Conservation (phyloP, 1,140 invertebrate species). For the Bombus pyrosoma region DNA sequence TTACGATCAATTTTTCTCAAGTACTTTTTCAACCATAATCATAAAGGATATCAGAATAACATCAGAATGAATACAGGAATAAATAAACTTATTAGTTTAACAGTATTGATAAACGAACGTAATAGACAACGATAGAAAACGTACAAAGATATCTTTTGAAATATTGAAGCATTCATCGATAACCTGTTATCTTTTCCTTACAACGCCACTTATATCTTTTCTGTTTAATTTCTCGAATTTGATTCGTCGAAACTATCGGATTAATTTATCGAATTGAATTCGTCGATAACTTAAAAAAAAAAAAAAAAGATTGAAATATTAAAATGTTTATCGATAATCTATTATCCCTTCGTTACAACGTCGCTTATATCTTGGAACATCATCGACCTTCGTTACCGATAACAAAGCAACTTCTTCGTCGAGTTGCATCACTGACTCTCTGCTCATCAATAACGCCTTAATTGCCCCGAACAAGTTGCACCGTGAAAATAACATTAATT, state of each 20-base stretch:
- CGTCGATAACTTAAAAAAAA: too few species aligned
- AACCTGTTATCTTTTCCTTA: not conserved
- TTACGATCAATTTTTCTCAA: not conserved
- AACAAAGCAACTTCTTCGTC: not conserved
- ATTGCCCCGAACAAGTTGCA: not conserved
- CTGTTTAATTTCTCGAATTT: too few species aligned
- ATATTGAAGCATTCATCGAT: not conserved
- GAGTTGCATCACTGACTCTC: not conserved
- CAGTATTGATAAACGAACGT: too few species aligned
- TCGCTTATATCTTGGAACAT: not conserved
- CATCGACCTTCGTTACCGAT: not conserved
- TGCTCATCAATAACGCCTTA: not conserved
- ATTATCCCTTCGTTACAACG: not conserved
- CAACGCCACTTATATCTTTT: too few species aligned
- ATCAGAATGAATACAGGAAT: not conserved
- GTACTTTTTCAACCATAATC: not conserved
- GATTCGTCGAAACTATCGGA: too few species aligned
- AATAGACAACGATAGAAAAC: too few species aligned
- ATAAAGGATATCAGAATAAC: not conserved
- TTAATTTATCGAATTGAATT: too few species aligned
- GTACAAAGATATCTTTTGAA: not conserved
- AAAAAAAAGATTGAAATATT: not conserved
- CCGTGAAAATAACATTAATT: constrained; percentile 40
- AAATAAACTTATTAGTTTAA: not conserved
- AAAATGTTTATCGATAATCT: not conserved